Conservation (phyloP, 1,140 invertebrate genomes). For the Bombus breviceps region DNA sequence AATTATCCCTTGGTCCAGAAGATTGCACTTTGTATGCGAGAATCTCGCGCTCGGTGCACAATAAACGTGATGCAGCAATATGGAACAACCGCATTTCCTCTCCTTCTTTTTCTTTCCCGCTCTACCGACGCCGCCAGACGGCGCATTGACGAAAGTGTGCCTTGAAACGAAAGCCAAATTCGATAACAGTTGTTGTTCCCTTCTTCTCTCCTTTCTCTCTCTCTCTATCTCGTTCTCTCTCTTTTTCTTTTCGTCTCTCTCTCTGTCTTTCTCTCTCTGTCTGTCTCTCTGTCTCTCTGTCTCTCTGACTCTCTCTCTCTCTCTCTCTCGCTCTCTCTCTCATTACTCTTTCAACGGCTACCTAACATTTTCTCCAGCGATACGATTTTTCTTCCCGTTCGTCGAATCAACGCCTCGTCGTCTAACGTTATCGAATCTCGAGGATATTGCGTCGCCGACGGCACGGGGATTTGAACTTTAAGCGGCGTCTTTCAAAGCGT, state of each 20-base stretch:
- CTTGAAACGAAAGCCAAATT: slow-evolving; percentile 39
- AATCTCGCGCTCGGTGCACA: slow-evolving; percentile 6
- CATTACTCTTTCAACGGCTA: background rate
- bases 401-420: slow-evolving; percentile 28
- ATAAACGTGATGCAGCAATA: slow-evolving; percentile 40
- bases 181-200: slow-evolving; percentile 12
- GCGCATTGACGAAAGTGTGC: background rate
- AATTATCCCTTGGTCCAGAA: slow-evolving; percentile 7
- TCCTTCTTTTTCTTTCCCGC: background rate
- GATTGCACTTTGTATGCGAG: slow-evolving; percentile 34
- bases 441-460: slow-evolving; percentile 22
- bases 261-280: fast-evolving
- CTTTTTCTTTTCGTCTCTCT: too few species aligned
- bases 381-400: background rate
- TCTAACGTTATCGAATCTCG: slow-evolving; percentile 22
- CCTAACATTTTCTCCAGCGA: background rate
- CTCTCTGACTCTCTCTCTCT: too few species aligned
- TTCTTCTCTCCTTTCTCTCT: background rate
- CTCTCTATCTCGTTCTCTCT: too few species aligned
- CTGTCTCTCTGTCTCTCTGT: background rate
- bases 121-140: background rate
- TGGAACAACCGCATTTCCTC: slow-evolving; percentile 28
- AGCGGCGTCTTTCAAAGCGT: slow-evolving; percentile 24
- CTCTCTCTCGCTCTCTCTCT: background rate
- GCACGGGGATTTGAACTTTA: slow-evolving; percentile 19